These are phyloP conservation scores for Willisornis vidua DNA, from an alignment of 2,113 vertebrate genomes.

Conservation along the genomic window DNA sequence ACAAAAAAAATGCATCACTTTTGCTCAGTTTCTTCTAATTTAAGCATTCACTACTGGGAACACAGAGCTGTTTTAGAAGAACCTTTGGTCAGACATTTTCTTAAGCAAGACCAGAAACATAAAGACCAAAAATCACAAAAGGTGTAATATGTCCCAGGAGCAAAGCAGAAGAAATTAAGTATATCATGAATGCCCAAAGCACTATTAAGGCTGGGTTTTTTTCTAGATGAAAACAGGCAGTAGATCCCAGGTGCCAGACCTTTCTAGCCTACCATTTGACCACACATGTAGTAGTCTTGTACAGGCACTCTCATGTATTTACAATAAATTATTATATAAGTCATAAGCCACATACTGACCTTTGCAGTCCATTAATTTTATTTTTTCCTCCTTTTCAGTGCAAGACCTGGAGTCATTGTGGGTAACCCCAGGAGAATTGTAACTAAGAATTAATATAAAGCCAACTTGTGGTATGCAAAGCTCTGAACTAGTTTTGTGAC, in stretches of 20 bases:
- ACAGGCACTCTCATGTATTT: constrained; percentile 9
- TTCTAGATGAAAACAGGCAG: neutral
- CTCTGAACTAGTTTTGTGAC: constrained; percentile 13
- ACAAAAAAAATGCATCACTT: neutral
- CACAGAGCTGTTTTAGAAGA: neutral
- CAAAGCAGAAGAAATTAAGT: neutral
- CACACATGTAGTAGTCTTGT: neutral
- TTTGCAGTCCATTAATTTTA: constrained; percentile 64
- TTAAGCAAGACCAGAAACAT: neutral
- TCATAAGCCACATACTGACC: constrained; percentile 41
- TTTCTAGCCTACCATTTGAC: neutral
- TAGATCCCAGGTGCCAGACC: neutral
- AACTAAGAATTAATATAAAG: constrained; percentile 58
- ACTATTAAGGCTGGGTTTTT: fast-evolving
- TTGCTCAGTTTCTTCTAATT: neutral
- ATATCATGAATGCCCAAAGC: neutral
- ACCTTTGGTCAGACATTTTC: neutral
- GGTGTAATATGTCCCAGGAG: neutral
- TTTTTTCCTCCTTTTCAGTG: constrained; percentile 60
- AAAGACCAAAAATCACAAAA: neutral
- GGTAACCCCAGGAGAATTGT: constrained; percentile 14
- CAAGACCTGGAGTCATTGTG: constrained; percentile 47
- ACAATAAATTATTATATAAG: constrained; percentile 5
- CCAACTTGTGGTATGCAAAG: neutral
- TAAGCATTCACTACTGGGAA: neutral